Evolutionary conservation across 2,797 vertebrate genomes (phyloP).

Genomic region (Mormyrus hasselquistii): DNA sequence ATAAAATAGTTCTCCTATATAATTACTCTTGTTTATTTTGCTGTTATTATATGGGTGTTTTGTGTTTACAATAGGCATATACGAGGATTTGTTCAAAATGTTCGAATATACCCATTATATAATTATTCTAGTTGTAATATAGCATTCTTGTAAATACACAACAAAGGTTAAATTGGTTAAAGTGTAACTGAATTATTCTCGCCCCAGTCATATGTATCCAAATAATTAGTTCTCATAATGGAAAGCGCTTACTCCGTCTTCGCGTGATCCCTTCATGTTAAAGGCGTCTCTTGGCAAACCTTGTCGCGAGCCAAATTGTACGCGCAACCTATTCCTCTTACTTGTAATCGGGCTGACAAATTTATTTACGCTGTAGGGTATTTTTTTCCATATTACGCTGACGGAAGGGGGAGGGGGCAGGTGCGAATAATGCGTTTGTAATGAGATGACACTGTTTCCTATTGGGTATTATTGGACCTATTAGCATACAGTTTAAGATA

Average conservation of each 20-base stretch:
- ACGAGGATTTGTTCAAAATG: not conserved
- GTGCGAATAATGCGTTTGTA: not conserved
- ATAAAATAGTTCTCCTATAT: not conserved
- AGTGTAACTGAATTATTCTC: not conserved
- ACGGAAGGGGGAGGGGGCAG: not conserved
- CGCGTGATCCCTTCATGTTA: not conserved
- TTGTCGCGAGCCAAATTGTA: not conserved
- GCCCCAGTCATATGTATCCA: not conserved
- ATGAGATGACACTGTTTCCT: not conserved
- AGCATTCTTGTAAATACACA: not conserved
- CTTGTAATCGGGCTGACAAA: not conserved
- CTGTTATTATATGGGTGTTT: not conserved
- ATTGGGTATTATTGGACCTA: not conserved
- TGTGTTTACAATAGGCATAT: not conserved
- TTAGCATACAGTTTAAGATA: not conserved
- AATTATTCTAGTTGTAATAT: not conserved
- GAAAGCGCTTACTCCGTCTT: not conserved
- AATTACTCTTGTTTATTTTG: not conserved
- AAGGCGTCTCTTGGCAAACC: not conserved
- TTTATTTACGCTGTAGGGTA: slow-evolving; percentile 6
- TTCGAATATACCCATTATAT: not conserved
- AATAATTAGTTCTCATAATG: not conserved
- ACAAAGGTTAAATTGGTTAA: not conserved
- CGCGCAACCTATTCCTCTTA: not conserved
- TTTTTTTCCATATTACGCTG: not conserved